Base-by-base conservation (phyloP, 2,113 vertebrate species). In the Maylandia zebra region DNA sequence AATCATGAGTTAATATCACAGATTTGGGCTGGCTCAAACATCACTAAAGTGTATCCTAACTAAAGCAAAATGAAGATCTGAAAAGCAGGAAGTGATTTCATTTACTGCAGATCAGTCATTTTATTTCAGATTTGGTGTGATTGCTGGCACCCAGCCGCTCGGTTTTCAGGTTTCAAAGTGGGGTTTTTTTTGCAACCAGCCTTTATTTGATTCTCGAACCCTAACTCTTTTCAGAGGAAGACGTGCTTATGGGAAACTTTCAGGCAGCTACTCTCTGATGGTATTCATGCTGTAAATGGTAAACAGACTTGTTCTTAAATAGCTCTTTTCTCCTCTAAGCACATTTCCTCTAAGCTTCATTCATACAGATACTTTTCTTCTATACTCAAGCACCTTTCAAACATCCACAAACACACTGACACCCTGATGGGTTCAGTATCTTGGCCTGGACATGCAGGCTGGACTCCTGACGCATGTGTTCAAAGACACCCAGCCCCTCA, bases 141-240 rank as follows among this genome's bases (percentile, higher is more conserved):
- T 2, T 74, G 69, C 38, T 24, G 38, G n/a, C n/a, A 24, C 66
- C 64, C 69, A 27, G 22, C 14, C 4, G 1, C 43, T 45, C 4
- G 3, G 41, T 17, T 48, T 48, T 76, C 41, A 45, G 32, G 17
- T 64, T 64, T 61, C 16, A 34, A 61, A 61, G 30, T 17, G 57
- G 22, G 0, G 0, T 3, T 16, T 12, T 66, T 19, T 17, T 8
- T 36, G 32, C 59, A 43, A 6, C n/a, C n/a, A 43, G n/a, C 12
- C 66, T 41, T 43, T 43, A 14, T 1, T 43, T 71, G 64, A 41
- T 41, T 69, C 34, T 69, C 2, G 2, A 22, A 3, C 19, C 19
- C 64, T 64, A 36, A 64, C 17, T 66, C 34, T 1, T 36, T 64
- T 38, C 24, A 32, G 16, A 76, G 43, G 45, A 48, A 76, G 71